Evolutionary conservation across 1,140 invertebrate species (phyloP), one percentile per base, ranked within the genome.

Genomic region (Idris sp.): DNA sequence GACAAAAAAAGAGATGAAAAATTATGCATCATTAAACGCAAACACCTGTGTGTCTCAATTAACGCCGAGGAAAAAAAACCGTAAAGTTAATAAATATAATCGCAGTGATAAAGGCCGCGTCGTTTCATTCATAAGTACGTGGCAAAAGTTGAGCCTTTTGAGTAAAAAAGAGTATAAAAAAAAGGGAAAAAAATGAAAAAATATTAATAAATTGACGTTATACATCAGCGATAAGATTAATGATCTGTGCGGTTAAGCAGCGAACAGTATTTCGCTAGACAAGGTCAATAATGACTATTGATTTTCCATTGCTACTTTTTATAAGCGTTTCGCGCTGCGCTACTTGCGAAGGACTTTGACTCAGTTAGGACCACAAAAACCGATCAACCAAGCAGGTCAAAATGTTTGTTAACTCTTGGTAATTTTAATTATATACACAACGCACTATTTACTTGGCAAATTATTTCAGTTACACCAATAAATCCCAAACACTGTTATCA

Each of bases 331-430:
- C 51, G 46, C 28, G 44, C 40, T 48, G 54, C 38, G 54, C 54
- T 53, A 69, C 46, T 69, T 61, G 44, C 54, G 54, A 68, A 58
- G 64, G 65, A 69, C 65, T 69, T 69, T 69, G 65, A 69, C 65
- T 69, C 65, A 69, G 36, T 59, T 69, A 61, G 54, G 54, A 38
- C 48, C 38, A 46, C 46, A 69, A 69, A 69, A 69, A 69, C 15
- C 18, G 44, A 69, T 36, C 46, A 22, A 46, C 38, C 54, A 59
- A 69, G 18, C 65, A 30, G 54, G 54, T 61, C 67, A 54, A 61
- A 71, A 71, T 40, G 67, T 56, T 31, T 48, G 61, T 65, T 26
- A 48, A 28, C 48, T 67, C 48, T 56, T 14, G 22, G 16, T 28
- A 4, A 18, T 5, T 28, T 14, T 43, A 59, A 43, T 59, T 48